Conservation (phyloP, 1,140 invertebrate species). For the Euwallacea similis region DNA sequence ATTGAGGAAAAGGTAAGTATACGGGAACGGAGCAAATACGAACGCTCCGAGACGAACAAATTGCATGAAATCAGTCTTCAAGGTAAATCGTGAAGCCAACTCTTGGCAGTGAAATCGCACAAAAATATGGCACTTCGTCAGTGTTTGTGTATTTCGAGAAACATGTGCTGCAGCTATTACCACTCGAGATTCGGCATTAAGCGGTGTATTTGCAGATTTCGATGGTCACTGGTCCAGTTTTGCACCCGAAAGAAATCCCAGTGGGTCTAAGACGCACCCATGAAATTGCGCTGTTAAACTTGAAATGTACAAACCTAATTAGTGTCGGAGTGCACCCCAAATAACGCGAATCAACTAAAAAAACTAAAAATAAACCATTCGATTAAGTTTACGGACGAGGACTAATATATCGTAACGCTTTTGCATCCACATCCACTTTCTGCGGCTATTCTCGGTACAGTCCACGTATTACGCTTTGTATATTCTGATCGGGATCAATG, state of each 20-base stretch:
- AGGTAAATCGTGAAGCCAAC: no score
- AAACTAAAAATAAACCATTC: conserved; percentile 40
- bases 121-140: neutral
- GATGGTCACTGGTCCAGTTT: neutral
- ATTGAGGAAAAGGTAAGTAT: no score
- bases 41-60: no score
- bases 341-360: conserved; percentile 33
- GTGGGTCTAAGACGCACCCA: no score
- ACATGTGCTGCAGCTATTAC: neutral
- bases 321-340: conserved; percentile 27
- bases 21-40: no score
- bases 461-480: conserved; percentile 9
- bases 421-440: conserved; percentile 27
- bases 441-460: conserved; percentile 37
- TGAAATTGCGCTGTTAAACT: neutral
- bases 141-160: conserved; percentile 3
- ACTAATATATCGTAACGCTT: conserved; percentile 32
- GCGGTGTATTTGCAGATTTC: neutral
- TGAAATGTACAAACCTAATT: conserved; percentile 38
- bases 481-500: conserved; percentile 30
- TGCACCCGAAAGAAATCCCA: neutral
- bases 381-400: conserved; percentile 39
- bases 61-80: neutral
- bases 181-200: no score
- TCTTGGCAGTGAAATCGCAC: neutral